These are phyloP conservation scores for Lysandra bellargus DNA, from an alignment of 2,888 invertebrate species.

Conservation along the genomic window DNA sequence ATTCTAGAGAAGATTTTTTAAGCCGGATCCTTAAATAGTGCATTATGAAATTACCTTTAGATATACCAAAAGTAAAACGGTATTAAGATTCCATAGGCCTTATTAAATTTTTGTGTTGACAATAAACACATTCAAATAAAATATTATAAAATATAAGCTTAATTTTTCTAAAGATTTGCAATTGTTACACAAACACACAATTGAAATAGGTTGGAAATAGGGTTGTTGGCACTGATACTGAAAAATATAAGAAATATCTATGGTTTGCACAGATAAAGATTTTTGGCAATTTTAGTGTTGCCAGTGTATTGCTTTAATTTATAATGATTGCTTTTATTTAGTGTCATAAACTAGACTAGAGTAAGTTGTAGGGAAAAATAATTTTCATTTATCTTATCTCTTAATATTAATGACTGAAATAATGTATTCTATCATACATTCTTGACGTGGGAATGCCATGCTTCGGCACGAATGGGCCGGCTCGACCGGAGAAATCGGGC, in stretches of 20 bases:
- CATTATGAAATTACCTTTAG: constrained; percentile 1
- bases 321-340: no score
- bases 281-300: neutral
- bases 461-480: no score
- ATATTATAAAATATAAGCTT: neutral
- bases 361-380: neutral
- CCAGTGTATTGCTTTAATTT: neutral
- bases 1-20: neutral
- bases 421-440: neutral
- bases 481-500: no score
- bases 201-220: neutral
- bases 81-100: constrained; percentile 15
- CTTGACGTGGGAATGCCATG: no score
- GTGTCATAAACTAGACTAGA: constrained; percentile 13
- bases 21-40: neutral
- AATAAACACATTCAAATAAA: constrained; percentile 15
- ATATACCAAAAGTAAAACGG: neutral
- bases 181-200: neutral
- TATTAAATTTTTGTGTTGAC: constrained; percentile 6
- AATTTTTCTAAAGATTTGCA: constrained; percentile 1
- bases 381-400: neutral
- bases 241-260: neutral
- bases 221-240: neutral
- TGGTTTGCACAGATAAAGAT: neutral
- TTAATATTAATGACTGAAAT: neutral